Evolutionary conservation across 2,113 vertebrate species (phyloP).

Genomic region (Mus spicilegus): DNA sequence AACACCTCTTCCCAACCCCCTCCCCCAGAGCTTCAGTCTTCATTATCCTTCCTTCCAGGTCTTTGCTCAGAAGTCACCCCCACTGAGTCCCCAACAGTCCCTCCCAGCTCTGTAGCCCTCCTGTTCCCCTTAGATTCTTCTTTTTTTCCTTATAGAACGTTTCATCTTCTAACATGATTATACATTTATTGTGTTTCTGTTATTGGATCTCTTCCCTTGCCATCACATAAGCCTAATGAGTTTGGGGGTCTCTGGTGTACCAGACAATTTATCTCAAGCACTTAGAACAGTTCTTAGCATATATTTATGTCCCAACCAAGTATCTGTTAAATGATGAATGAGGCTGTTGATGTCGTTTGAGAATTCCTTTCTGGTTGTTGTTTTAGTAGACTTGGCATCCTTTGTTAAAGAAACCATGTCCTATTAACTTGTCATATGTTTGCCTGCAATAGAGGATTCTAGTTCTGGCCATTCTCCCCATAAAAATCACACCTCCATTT

Average conservation of each 20-base stretch:
- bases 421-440: slow-evolving; percentile 4
- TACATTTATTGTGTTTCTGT: neutral
- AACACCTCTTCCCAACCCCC: neutral
- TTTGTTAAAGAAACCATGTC: slow-evolving; percentile 41
- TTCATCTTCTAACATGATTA: neutral
- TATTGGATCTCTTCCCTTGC: neutral
- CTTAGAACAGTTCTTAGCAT: neutral
- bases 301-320: neutral
- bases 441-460: neutral
- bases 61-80: neutral
- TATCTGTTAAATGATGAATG: slow-evolving; percentile 27
- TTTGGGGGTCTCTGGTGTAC: slow-evolving; percentile 24
- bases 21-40: too few relatives aligned
- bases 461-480: neutral
- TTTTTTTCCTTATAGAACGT: neutral
- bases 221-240: neutral
- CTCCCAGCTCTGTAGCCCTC: too few relatives aligned
- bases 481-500: neutral
- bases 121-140: neutral
- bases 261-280: neutral
- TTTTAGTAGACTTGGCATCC: neutral
- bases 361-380: neutral
- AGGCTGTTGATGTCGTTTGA: neutral
- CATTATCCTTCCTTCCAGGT: neutral
- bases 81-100: neutral